A percentile compares a stretch with the other conserved stretches of the same genome.
Evolutionary conservation across 2,113 vertebrate species (phyloP).

Genomic region (Climacteris rufus): DNA sequence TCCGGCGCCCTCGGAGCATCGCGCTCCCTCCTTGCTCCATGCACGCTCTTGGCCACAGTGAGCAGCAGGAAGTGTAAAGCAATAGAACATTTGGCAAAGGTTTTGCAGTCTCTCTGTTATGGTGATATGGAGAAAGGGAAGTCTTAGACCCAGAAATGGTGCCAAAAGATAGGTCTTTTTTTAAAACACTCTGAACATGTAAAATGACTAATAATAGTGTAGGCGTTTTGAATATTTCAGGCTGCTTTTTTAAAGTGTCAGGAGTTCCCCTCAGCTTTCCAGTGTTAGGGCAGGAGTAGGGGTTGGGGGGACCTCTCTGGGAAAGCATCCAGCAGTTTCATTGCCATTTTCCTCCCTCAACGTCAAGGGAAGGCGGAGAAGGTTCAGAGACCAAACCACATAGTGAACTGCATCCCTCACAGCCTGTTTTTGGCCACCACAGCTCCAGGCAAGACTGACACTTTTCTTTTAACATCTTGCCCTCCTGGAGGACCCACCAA

Average conservation of each 20-base stretch:
- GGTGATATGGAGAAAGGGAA: neutral
- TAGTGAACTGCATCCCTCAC: neutral
- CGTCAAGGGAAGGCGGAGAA: neutral
- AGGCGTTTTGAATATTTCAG: neutral
- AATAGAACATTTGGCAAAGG: neutral
- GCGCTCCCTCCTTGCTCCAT: fast-evolving
- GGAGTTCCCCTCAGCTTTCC: neutral
- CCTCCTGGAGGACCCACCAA: neutral
- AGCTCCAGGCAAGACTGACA: neutral
- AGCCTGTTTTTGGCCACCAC: neutral
- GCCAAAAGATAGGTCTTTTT: neutral
- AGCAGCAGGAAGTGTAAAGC: neutral
- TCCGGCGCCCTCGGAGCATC: neutral
- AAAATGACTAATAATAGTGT: neutral
- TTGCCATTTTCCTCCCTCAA: neutral
- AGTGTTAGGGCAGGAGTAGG: neutral
- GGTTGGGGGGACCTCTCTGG: neutral
- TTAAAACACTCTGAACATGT: neutral
- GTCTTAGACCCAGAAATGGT: neutral
- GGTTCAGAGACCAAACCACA: neutral
- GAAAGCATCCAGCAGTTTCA: neutral
- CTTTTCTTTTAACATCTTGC: neutral
- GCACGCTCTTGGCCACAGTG: fast-evolving
- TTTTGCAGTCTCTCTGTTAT: neutral
- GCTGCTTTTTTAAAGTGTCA: neutral